Conservation (phyloP, 2,113 vertebrate species). For the Trematocara nigrifrons region DNA sequence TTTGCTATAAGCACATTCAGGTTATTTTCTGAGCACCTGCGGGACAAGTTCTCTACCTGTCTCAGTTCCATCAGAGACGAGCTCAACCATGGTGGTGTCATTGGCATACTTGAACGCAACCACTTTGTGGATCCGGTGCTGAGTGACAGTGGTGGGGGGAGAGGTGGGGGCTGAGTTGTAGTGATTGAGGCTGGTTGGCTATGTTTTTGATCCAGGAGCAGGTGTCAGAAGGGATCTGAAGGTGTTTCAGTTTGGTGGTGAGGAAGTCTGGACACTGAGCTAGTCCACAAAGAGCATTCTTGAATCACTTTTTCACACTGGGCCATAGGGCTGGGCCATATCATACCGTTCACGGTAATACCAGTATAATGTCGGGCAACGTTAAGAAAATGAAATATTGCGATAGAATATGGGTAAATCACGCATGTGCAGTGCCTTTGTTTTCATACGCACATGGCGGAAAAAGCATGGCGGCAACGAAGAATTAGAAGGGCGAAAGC, state of each 20-base stretch:
- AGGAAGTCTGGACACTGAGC: background rate
- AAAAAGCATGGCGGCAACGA: too few species aligned
- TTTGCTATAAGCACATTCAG: background rate
- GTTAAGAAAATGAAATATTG: too few species aligned
- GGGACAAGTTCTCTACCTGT: background rate
- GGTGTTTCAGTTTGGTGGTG: background rate
- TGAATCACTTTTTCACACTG: background rate
- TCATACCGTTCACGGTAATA: too few species aligned
- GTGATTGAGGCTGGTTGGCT: background rate
- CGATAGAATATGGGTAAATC: too few species aligned
- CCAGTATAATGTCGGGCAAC: too few species aligned
- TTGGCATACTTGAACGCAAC: background rate
- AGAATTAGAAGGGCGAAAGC: too few species aligned
- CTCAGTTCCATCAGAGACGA: background rate
- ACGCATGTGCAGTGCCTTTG: too few species aligned
- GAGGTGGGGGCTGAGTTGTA: background rate
- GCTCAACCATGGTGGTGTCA: background rate
- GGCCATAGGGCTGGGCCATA: background rate
- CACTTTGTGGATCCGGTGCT: background rate
- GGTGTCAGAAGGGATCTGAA: background rate
- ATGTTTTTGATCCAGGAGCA: background rate
- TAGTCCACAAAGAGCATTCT: background rate
- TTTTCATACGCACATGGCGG: too few species aligned
- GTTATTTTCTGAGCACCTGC: background rate
- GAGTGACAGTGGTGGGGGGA: background rate